Conservation (phyloP, 1,140 invertebrate species). For the Psix sp. region DNA sequence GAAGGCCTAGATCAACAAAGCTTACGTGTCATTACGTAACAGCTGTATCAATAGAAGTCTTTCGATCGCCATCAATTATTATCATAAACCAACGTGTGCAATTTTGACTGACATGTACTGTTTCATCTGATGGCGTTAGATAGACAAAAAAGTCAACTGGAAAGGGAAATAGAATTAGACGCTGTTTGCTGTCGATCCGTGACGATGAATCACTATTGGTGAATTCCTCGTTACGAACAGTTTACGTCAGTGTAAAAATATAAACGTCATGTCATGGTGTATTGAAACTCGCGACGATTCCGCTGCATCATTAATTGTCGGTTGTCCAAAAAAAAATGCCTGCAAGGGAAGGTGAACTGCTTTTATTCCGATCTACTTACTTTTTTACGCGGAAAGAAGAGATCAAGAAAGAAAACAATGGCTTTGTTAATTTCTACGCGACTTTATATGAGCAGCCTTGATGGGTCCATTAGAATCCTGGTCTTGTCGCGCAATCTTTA, state of each 20-base stretch:
- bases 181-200: neutral
- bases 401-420: slow-evolving; percentile 21
- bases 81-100: too few species aligned
- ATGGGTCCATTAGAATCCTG: slow-evolving; percentile 51
- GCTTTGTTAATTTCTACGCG: slow-evolving; percentile 36
- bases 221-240: slow-evolving; percentile 30
- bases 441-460: slow-evolving; percentile 34
- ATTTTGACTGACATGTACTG: too few species aligned
- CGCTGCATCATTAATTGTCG: slow-evolving; percentile 42
- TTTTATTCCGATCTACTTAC: slow-evolving; percentile 33
- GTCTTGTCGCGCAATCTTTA: slow-evolving; percentile 36
- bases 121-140: too few species aligned
- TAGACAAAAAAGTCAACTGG: neutral
- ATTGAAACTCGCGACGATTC: slow-evolving; percentile 18
- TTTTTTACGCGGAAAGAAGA: slow-evolving; percentile 19
- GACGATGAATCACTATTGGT: slow-evolving; percentile 28
- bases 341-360: slow-evolving; percentile 26
- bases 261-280: too few species aligned
- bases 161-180: slow-evolving; percentile 28
- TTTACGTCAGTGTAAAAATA: slow-evolving; percentile 13
- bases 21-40: too few species aligned
- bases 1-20: too few species aligned
- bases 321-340: slow-evolving; percentile 15
- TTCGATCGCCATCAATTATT: too few species aligned
- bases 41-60: too few species aligned